Evolutionary conservation across 2,888 invertebrate species (phyloP).

Genomic region (Agriotes lineatus): DNA sequence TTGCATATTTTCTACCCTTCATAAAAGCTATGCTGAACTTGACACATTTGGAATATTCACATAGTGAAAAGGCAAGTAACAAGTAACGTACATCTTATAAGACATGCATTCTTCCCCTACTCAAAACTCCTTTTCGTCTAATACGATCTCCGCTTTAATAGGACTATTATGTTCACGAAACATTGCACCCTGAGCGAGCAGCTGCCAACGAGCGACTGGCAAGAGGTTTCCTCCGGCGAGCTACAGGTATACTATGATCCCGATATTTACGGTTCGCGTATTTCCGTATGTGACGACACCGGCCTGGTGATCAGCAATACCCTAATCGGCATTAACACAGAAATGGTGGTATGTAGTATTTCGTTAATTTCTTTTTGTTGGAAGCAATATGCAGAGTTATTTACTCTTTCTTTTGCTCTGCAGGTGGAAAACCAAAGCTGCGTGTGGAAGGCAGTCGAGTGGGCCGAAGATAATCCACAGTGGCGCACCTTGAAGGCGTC

Average conservation of each 20-base stretch:
- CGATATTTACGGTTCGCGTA: constrained; percentile 70
- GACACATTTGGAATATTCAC: too few relatives aligned
- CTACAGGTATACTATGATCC: constrained; percentile 70
- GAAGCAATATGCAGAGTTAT: too few relatives aligned
- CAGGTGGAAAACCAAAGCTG: constrained; percentile 64
- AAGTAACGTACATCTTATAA: too few relatives aligned
- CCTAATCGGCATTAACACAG: constrained; percentile 72
- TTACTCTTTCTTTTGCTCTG: too few relatives aligned
- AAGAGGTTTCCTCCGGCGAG: constrained; percentile 61
- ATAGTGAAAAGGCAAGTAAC: too few relatives aligned
- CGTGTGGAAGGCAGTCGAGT: constrained; percentile 73
- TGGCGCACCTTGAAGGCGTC: constrained; percentile 69
- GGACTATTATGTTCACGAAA: constrained; percentile 66
- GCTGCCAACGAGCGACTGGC: constrained; percentile 64
- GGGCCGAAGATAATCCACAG: constrained; percentile 65
- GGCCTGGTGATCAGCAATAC: constrained; percentile 72
- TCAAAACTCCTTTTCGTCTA: too few relatives aligned
- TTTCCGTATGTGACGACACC: constrained; percentile 68
- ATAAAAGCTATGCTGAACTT: too few relatives aligned
- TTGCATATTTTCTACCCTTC: too few relatives aligned
- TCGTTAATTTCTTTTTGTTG: neutral
- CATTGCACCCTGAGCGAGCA: constrained; percentile 66
- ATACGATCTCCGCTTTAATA: too few relatives aligned
- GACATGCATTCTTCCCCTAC: too few relatives aligned
- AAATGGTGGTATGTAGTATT: constrained; percentile 68